A percentile compares a stretch with the other conserved stretches of the same genome.
These are phyloP conservation scores for Morbakka virulenta DNA, from an alignment of 30 jellyfish, hydroid and myxozoan genomes.

Conservation along the genomic window DNA sequence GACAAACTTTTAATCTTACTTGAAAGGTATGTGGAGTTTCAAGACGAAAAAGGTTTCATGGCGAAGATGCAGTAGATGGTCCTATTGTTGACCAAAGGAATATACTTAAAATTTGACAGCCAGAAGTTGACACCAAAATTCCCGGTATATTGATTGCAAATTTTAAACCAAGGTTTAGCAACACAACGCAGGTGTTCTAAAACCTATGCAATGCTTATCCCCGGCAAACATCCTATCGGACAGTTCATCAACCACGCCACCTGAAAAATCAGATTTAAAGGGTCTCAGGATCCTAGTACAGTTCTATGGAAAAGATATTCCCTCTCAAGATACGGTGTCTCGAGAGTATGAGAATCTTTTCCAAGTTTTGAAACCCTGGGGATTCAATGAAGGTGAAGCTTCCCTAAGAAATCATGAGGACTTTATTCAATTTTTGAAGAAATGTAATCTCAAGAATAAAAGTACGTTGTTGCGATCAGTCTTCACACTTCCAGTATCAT, in stretches of 20 bases:
- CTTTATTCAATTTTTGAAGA: background rate
- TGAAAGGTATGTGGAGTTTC: conserved; percentile 21
- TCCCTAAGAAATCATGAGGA: no score
- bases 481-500: conserved; percentile 29
- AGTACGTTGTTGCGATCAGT: conserved; percentile 12
- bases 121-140: conserved; percentile 15
- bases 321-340: no score
- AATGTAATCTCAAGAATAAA: background rate
- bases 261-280: no score
- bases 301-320: no score
- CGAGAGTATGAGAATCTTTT: no score
- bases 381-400: no score
- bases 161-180: conserved; percentile 16
- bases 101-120: conserved; percentile 15
- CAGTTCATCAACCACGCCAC: no score
- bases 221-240: no score
- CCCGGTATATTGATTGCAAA: conserved; percentile 10
- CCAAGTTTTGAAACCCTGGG: no score
- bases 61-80: conserved; percentile 18
- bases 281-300: no score
- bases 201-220: conserved; percentile 16
- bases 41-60: conserved; percentile 15
- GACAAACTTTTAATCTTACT: conserved; percentile 6
- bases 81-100: conserved; percentile 20
- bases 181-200: conserved; percentile 7